Evolutionary conservation across 92 coral and sea anemone genomes (phyloP).

Genomic region (Epizoanthus fatuus): DNA sequence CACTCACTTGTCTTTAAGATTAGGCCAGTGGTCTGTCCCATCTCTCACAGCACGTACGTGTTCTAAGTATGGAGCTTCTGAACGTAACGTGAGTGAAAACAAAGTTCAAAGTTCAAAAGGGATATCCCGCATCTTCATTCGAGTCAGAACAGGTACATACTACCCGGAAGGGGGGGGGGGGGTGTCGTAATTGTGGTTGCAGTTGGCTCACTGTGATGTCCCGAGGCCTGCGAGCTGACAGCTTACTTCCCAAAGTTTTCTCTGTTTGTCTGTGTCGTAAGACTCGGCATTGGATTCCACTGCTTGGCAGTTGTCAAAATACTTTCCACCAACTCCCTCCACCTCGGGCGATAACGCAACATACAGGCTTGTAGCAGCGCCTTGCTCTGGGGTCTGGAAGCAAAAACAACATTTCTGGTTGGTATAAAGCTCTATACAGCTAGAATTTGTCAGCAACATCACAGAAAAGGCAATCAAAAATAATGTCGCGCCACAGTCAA

Average conservation of each 20-base stretch:
- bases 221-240: conserved; percentile 79
- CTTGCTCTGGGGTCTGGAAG: conserved; percentile 89
- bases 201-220: neutral
- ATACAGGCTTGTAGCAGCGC: conserved; percentile 90
- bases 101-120: no score
- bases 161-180: no score
- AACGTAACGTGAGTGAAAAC: no score
- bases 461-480: neutral
- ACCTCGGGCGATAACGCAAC: conserved; percentile 88
- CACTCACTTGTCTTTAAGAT: no score
- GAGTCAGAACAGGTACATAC: no score
- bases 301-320: conserved; percentile 87
- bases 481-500: neutral
- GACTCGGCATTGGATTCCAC: conserved; percentile 81
- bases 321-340: conserved; percentile 90
- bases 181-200: no score
- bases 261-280: conserved; percentile 82
- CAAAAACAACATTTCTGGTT: neutral
- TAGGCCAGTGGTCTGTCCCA: no score
- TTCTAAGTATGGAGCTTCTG: no score
- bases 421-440: neutral
- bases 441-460: neutral
- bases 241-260: conserved; percentile 89
- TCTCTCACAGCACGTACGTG: no score
- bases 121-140: no score